Percentiles rank a stretch among this genome's conserved stretches.
phyloP scores from a whole-genome alignment of 2,113 vertebrate species.

The Puntigrus tetrazona region DNA sequence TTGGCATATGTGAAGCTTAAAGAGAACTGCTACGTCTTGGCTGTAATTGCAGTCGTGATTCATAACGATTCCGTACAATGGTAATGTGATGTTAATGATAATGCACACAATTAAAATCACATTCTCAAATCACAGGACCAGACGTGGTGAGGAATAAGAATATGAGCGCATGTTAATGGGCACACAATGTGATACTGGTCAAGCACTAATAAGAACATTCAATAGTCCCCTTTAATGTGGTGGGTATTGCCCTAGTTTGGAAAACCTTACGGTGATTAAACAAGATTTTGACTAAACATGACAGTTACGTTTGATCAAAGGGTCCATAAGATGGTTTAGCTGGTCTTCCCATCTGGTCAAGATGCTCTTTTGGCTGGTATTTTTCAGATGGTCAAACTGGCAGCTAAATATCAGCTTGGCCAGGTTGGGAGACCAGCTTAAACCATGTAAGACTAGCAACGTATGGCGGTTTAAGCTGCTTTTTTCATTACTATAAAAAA shows the following conservation, averaged over 20 bases:
- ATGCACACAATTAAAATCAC: not conserved
- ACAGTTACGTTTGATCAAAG: not conserved
- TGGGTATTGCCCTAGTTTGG: not conserved
- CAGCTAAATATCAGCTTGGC: not conserved
- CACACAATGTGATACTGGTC: not conserved
- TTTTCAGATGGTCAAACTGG: not conserved
- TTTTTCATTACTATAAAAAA: not conserved
- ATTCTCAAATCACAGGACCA: not conserved
- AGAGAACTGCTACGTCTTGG: not conserved
- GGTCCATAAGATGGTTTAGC: not conserved
- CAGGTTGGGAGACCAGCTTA: not conserved
- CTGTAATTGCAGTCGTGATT: not conserved
- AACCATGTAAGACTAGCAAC: not conserved
- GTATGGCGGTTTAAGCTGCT: not conserved
- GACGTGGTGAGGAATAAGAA: not conserved
- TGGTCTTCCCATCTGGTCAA: not conserved
- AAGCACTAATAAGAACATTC: not conserved
- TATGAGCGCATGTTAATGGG: not conserved
- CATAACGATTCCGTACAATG: not conserved
- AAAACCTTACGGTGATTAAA: not conserved
- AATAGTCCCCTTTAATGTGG: not conserved
- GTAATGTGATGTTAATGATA: not conserved
- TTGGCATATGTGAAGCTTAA: not conserved
- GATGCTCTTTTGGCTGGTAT: not conserved
- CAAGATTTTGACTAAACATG: not conserved